Percentiles rank a stretch among this genome's conserved stretches.
phyloP scores from a whole-genome alignment of 2,113 vertebrate genomes.

The Forbesichthys papilliferus region DNA sequence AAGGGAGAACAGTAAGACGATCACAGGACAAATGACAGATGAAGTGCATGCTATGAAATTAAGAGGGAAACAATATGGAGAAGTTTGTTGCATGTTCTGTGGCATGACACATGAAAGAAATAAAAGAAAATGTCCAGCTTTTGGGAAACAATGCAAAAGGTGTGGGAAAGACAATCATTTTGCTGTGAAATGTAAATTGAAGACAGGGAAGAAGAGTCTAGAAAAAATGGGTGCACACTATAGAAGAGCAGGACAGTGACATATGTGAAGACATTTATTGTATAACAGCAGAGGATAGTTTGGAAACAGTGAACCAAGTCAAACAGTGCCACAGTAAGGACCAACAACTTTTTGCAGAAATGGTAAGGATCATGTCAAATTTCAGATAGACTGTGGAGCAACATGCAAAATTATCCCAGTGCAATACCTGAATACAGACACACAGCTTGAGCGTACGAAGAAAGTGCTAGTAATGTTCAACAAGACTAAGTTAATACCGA shows the following conservation, averaged over 20 bases:
- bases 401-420: background rate
- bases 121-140: slow-evolving; percentile 1
- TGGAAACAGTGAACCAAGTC: background rate
- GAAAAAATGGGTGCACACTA: background rate
- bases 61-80: background rate
- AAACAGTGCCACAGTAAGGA: background rate
- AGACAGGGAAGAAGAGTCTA: background rate
- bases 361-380: background rate
- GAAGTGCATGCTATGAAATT: slow-evolving; percentile 14
- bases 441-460: slow-evolving; percentile 22
- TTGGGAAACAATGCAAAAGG: slow-evolving; percentile 25
- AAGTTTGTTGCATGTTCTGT: slow-evolving; percentile 24
- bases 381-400: background rate
- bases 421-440: background rate
- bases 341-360: background rate
- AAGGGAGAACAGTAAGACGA: slow-evolving; percentile 20
- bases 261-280: background rate
- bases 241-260: background rate
- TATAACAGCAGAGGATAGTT: background rate
- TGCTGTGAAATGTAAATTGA: slow-evolving; percentile 21
- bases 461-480: slow-evolving; percentile 28
- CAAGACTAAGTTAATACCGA: slow-evolving; percentile 10
- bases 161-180: slow-evolving; percentile 29
- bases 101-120: slow-evolving; percentile 18
- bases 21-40: background rate